Conservation (phyloP, 2,888 invertebrate genomes). For the Stictocephala bisonia region DNA sequence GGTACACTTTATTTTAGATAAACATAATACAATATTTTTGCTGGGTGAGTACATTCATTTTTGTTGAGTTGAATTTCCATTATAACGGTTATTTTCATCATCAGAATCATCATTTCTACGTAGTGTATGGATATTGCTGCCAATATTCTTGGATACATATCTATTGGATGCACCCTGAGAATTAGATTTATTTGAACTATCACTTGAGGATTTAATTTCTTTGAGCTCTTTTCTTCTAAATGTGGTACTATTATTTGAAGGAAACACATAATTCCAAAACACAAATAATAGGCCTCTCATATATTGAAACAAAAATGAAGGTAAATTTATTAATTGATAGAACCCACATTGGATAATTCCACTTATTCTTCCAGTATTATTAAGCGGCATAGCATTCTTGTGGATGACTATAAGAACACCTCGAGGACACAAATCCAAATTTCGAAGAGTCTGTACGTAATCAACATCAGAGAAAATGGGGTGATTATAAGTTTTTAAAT, state of each 20-base stretch:
- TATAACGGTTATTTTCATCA: conserved; percentile 44
- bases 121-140: conserved; percentile 40
- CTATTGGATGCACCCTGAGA: too few species aligned
- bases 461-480: background rate
- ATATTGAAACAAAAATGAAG: background rate
- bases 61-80: conserved; percentile 45
- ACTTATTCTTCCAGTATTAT: background rate
- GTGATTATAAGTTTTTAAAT: conserved; percentile 27
- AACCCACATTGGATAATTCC: background rate
- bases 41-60: background rate
- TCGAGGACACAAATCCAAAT: background rate
- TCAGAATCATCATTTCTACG: conserved; percentile 30
- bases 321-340: background rate
- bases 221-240: background rate
- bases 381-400: background rate
- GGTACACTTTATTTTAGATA: too few species aligned
- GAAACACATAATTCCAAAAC: conserved; percentile 10
- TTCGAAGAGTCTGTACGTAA: conserved; percentile 1
- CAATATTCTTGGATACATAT: background rate
- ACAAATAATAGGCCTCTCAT: background rate
- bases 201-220: background rate
- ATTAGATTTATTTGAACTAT: background rate
- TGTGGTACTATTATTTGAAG: background rate
- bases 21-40: too few species aligned
- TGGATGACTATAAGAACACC: conserved; percentile 17